Base-by-base conservation (phyloP, 2,113 vertebrate species). In the Apeltes quadracus region DNA sequence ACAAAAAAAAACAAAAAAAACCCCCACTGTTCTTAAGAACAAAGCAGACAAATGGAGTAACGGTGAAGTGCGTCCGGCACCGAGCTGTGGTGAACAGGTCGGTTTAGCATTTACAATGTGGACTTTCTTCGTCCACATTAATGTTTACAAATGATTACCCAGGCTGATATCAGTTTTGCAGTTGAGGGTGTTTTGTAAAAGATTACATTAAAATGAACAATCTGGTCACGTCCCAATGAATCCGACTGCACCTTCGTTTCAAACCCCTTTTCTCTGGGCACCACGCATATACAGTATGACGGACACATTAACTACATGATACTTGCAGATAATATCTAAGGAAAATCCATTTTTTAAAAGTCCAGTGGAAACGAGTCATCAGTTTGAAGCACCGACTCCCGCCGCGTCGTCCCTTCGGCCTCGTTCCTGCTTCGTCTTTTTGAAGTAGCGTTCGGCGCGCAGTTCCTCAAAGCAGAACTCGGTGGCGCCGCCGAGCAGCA, bases 381-480 rank as follows among this genome's bases (percentile, higher is more conserved):
- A 83, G 57, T 81, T 72, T 53, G 57, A 77, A 69, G 36, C 23
- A 22, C 59, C 46, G 46, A 4, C 43, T 36, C 51, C 15, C 3
- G 70, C 23, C 27, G 61, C n/a, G n/a, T 5, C 9, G 4, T 51
- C 62, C 15, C 51, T 20, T 22, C 59, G 61, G 62, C 4, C 38
- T 43, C 2, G 92, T 85, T 94, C 93, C 15, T 78, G 90, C 29
- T 83, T 92, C 0, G 83, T 84, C 87, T 95, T 96, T 84, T 96
- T 95, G 13, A 95, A 93, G 87, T 95, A 96, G 74, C 93, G 93
- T 79, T 98, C 96, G 36, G 96, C 96, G 13, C 96, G 88, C 73
- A 99, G 95, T 82, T 99, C 98, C 84, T 99, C 98, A 34, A 99
- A 96, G 69, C 95, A 96, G 87, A 99, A 99, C 56, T 99, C 98